These are phyloP conservation scores for Drosophila melanogaster DNA, from an alignment of 1,140 invertebrate genomes.

Conservation along the genomic window DNA sequence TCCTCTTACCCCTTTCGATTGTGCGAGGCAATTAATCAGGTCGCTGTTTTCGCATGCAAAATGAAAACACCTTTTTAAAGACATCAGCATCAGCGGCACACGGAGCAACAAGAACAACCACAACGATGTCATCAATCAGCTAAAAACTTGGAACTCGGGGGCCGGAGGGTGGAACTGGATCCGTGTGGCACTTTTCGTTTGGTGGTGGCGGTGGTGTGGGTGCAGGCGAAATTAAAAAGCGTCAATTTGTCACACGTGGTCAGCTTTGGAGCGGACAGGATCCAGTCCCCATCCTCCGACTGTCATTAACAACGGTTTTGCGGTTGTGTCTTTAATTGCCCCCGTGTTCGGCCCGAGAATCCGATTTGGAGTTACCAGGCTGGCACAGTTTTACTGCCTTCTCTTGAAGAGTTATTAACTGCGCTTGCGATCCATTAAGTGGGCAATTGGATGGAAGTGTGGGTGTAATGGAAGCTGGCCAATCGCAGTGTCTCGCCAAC, in stretches of 20 bases:
- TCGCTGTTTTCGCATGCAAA: conserved; percentile 71
- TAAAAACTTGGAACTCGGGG: conserved; percentile 33
- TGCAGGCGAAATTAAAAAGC: conserved; percentile 78
- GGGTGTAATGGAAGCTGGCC: conserved; percentile 67
- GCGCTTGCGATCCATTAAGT: conserved; percentile 75
- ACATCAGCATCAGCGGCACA: conserved; percentile 26
- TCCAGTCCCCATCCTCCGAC: not conserved
- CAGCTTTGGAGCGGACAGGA: conserved; percentile 29
- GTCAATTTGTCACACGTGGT: conserved; percentile 80
- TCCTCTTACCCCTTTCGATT: conserved; percentile 24
- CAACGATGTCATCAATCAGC: conserved; percentile 73
- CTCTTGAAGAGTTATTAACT: conserved; percentile 65
- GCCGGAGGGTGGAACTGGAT: conserved; percentile 4
- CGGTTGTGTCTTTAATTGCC: conserved; percentile 68
- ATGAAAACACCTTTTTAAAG: conserved; percentile 77
- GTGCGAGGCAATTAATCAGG: conserved; percentile 76
- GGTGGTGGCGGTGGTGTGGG: conserved; percentile 39
- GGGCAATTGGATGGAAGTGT: conserved; percentile 64
- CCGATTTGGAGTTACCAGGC: conserved; percentile 34
- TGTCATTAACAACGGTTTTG: conserved; percentile 70
- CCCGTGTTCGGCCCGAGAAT: conserved; percentile 23
- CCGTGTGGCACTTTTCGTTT: conserved; percentile 60
- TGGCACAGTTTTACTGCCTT: conserved; percentile 68
- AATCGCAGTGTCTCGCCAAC: conserved; percentile 32
- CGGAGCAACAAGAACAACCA: conserved; percentile 36